Percentiles rank a stretch among this genome's conserved stretches.
Evolutionary conservation across 2,888 invertebrate species (phyloP).

Genomic region (Metalampra italica): DNA sequence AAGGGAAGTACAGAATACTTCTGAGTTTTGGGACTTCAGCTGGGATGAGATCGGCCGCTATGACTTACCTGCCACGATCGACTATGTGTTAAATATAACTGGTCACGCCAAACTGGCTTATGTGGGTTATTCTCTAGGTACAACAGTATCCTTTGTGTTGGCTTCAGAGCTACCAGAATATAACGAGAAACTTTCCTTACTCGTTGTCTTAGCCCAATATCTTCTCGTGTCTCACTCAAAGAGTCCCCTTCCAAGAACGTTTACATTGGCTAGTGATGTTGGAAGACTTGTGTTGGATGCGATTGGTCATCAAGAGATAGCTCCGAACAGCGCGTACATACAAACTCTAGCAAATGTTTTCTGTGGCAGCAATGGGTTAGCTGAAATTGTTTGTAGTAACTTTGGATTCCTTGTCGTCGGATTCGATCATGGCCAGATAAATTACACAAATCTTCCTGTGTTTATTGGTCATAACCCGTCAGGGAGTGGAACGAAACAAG

Average conservation of each 20-base stretch:
- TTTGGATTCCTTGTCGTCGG: not conserved
- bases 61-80: constrained; percentile 56
- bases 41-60: constrained; percentile 51
- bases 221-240: constrained; percentile 45
- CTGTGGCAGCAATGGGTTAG: not conserved
- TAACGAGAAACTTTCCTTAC: constrained; percentile 55
- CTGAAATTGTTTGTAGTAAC: not conserved
- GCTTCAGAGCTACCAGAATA: constrained; percentile 52
- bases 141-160: constrained; percentile 56
- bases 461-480: constrained; percentile 55
- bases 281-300: constrained; percentile 30
- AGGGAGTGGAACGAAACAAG: constrained; percentile 50
- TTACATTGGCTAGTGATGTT: constrained; percentile 30
- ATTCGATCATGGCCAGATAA: not conserved
- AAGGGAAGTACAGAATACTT: constrained; percentile 50
- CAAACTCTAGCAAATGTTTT: not conserved
- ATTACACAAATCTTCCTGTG: not conserved
- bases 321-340: not conserved
- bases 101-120: constrained; percentile 42
- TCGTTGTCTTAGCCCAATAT: constrained; percentile 17
- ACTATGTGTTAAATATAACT: constrained; percentile 45
- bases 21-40: constrained; percentile 22
- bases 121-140: constrained; percentile 63
- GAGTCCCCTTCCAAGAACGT: constrained; percentile 42
- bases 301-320: constrained; percentile 43